Evolutionary conservation across 2,113 vertebrate genomes (phyloP), one percentile per base, ranked within the genome.

Genomic region (Beaufortia kweichowensis): DNA sequence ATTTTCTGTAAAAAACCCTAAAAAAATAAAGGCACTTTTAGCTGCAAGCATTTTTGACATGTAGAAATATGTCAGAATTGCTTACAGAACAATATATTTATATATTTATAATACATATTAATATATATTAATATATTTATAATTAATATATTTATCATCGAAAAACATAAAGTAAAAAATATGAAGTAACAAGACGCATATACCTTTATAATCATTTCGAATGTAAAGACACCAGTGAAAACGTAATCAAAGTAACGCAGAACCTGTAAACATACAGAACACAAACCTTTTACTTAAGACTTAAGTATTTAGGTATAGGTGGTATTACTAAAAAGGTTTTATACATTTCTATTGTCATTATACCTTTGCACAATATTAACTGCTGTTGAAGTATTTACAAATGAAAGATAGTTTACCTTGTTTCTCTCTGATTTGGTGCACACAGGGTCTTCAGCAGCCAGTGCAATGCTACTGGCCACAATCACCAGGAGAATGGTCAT

Each of bases 201-300:
- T 82, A 99, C 97, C 95, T 99, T 98, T 83, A 99, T 98, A 80
- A 99, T 94, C 96, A 99, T 98, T 90, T 99, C 97, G 2, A 99
- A 99, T 77, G 97, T 99, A 90, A 99, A 99, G 83, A 99, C 97
- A 0, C 96, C 97, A 0, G 97, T 99, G 90, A 99, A 99, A 83
- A 99, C 96, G 0, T 98, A 99, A 88, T 99, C 97, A 7, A 99
- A 99, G 86, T 99, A 99, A 60, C 96, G 93, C 77, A 99, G 94
- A 73, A 98, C 95, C 96, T 98, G 84, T 68, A 23, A 26, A 79
- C 46, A 39, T 3, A 81, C 81, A 73, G 29, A 17, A 80, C 4
- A 64, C 15, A 53, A 14, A 26, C 12, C 3, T 68, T 9, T 48
- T 24, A 50, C 14, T 24, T 66, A n/a, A n/a, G n/a, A n/a, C n/a